Evolutionary conservation across 2,797 vertebrate genomes (phyloP), one percentile per base, ranked within the genome.

Genomic region (Pipistrellus pipistrellus): DNA sequence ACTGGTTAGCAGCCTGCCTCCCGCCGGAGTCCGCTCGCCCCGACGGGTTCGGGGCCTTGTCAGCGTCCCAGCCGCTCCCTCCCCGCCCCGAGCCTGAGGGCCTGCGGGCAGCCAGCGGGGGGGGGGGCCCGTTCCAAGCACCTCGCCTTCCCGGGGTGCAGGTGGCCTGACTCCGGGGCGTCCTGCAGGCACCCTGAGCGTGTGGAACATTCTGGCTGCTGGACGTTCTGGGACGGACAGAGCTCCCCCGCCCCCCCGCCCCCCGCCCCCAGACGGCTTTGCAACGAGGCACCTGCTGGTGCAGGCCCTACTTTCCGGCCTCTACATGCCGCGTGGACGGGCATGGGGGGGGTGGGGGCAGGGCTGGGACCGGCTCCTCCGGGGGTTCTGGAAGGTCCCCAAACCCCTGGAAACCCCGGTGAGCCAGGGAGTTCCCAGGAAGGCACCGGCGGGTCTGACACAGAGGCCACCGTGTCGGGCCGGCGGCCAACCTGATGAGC

Each of bases 1-100:
- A 84, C 97, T 97, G 97, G 97, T 97, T 85, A 91, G 96, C 96
- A 93, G 85, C 44, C 82, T 85, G 97, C 96, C 95, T 95, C 97
- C 97, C 25, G 41, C 2, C 1, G 68, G 83, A 89, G 96, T 64
- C 88, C 44, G 64, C 81, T 90, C 53, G 95, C 92, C 97, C 96
- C 72, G 11, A 96, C 27, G 90, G 90, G 4, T 87, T 90, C 88
- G 78, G 92, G 35, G 93, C 93, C 68, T 17, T 48, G 38, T 72
- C 69, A 4, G 86, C 2, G 3, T 90, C 96, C 90, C 30, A 25
- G 27, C 69, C 3, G 0, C 0, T 23, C 77, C 77, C 72, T 87
- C 0, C 57, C 17, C 5, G 5, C 53, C 10, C 6, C 2, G 0
- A 20, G 55, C 72, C 91, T 68, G 35, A 12, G 76, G 77, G 59